phyloP scores from a whole-genome alignment of 2,797 vertebrate species.

The Anguilla pacifica region DNA sequence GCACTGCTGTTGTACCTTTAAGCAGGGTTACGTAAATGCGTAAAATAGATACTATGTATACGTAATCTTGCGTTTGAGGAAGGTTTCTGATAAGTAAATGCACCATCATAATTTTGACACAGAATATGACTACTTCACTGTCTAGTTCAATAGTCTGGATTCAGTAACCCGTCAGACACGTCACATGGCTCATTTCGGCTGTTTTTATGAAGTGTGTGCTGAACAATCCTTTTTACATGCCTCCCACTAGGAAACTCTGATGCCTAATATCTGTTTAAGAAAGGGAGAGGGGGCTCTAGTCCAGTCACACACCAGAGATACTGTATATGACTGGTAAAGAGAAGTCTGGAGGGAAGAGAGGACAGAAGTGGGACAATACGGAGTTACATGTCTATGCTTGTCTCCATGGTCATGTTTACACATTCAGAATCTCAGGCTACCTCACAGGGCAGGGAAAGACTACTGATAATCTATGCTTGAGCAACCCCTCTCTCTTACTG shows the following conservation, averaged over 20 bases:
- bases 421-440: background rate
- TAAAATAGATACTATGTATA: background rate
- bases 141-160: conserved; percentile 47
- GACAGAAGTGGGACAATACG: background rate
- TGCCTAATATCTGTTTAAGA: background rate
- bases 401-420: background rate
- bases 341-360: background rate
- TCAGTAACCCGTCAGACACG: background rate
- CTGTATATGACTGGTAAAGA: background rate
- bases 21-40: background rate
- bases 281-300: background rate
- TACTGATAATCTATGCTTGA: background rate
- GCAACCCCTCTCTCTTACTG: background rate
- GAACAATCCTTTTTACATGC: background rate
- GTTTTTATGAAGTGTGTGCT: background rate
- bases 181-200: background rate
- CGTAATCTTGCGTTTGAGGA: background rate
- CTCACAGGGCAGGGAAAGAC: conserved; percentile 12
- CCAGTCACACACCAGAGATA: background rate
- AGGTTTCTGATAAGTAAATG: background rate
- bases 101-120: background rate
- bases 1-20: background rate
- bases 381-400: background rate
- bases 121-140: conserved; percentile 58
- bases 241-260: background rate